Percentiles rank a stretch among this genome's conserved stretches.
Conservation (phyloP, 2,888 invertebrate species). For the Dasypogon diadema region DNA sequence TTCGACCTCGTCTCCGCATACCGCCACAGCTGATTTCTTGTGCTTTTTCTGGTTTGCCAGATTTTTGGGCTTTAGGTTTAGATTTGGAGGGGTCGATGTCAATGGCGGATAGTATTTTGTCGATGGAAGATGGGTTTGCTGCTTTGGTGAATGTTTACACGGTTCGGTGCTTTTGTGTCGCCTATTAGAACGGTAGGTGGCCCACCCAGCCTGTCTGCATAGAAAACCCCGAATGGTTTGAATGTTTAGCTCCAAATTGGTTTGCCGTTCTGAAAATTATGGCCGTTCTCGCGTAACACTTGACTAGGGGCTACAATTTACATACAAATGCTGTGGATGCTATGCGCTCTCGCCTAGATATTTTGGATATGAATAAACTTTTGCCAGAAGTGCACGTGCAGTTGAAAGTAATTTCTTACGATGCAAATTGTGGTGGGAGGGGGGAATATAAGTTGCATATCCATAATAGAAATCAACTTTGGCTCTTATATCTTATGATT, state of each 20-base stretch:
- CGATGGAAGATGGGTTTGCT: conserved; percentile 17
- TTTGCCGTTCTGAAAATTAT: conserved; percentile 11
- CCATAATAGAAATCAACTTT: not conserved
- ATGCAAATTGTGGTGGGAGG: not conserved
- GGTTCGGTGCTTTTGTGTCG: conserved; percentile 22
- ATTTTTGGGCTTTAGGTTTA: conserved; percentile 23
- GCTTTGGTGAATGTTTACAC: conserved; percentile 33
- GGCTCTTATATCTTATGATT: too few species aligned
- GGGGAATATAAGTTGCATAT: not conserved
- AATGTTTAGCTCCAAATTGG: conserved; percentile 14
- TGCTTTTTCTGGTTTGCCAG: conserved; percentile 24
- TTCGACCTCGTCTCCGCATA: too few species aligned
- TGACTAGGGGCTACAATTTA: not conserved
- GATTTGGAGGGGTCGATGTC: too few species aligned
- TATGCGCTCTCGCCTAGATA: not conserved
- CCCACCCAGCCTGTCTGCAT: conserved; percentile 6
- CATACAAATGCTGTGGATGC: not conserved
- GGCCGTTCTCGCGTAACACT: not conserved
- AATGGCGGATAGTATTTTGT: conserved; percentile 2
- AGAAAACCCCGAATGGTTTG: not conserved
- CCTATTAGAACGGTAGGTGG: not conserved
- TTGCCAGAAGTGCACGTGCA: not conserved
- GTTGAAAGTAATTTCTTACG: not conserved
- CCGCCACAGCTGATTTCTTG: conserved; percentile 9
- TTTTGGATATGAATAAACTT: not conserved